Percentiles rank a stretch among this genome's conserved stretches.
phyloP scores from a whole-genome alignment of 2,113 vertebrate genomes.

The Elanus axillaris region DNA sequence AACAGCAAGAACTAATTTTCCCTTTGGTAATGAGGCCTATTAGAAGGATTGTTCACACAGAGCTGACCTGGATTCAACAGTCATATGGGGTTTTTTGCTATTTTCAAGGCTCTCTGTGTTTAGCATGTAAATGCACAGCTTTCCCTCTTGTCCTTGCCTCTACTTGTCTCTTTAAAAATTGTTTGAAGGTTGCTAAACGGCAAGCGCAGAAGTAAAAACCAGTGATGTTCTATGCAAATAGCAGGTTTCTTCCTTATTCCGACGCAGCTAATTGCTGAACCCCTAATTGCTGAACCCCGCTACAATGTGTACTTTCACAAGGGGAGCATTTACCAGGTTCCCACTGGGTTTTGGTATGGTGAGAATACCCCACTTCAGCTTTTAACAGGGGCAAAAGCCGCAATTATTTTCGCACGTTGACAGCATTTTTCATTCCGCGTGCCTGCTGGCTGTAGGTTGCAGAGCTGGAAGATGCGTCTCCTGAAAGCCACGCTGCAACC shows the following conservation, averaged over 20 bases:
- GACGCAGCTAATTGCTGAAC: slow-evolving; percentile 49
- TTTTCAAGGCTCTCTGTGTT: not conserved
- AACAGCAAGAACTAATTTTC: slow-evolving; percentile 49
- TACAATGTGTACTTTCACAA: slow-evolving; percentile 12
- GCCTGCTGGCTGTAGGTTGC: not conserved
- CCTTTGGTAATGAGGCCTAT: slow-evolving; percentile 34
- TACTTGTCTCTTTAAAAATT: not conserved
- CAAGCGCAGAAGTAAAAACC: slow-evolving; percentile 4
- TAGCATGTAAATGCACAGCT: not conserved
- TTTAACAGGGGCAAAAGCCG: not conserved
- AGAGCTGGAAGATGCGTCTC: not conserved
- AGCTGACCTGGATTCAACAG: slow-evolving; percentile 44
- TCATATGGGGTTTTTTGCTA: not conserved
- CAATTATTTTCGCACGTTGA: not conserved
- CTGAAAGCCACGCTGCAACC: not conserved
- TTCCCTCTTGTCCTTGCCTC: slow-evolving; percentile 22
- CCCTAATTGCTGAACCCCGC: not conserved
- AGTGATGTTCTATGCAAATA: slow-evolving; percentile 49
- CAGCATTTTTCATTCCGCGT: not conserved
- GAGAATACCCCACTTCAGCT: not conserved
- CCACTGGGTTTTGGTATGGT: not conserved
- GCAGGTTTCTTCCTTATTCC: slow-evolving; percentile 29
- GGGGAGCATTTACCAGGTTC: not conserved
- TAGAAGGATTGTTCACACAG: slow-evolving; percentile 35
- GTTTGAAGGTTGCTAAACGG: slow-evolving; percentile 6